Percentiles rank a stretch among this genome's conserved stretches.
Conservation (phyloP, 1,140 invertebrate species). For the Uloborus diversus region DNA sequence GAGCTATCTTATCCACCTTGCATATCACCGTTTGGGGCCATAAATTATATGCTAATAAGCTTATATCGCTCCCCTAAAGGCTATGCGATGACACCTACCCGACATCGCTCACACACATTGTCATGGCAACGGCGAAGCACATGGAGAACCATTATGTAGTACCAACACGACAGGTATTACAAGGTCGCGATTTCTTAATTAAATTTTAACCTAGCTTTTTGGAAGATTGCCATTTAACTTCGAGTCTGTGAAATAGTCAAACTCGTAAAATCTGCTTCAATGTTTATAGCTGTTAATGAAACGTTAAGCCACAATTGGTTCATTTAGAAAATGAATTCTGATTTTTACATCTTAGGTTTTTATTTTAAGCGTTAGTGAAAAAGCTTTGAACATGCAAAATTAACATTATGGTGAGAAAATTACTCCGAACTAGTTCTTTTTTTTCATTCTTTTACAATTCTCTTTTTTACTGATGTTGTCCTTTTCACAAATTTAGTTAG, state of each 20-base stretch:
- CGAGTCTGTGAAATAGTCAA: background rate
- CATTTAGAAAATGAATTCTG: too few relatives aligned
- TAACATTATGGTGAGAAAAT: too few relatives aligned
- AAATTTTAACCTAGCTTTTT: slow-evolving; percentile 30
- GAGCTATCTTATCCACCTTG: background rate
- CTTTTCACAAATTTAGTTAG: too few relatives aligned
- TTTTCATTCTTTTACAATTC: too few relatives aligned
- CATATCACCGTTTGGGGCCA: background rate
- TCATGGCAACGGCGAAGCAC: slow-evolving; percentile 13
- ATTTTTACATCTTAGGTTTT: too few relatives aligned
- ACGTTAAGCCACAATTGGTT: too few relatives aligned
- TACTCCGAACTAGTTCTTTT: too few relatives aligned
- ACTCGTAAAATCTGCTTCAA: too few relatives aligned
- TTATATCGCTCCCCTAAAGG: slow-evolving; percentile 7
- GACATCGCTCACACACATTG: slow-evolving; percentile 18
- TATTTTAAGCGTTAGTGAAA: too few relatives aligned
- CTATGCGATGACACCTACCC: slow-evolving; percentile 19
- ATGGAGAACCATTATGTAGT: slow-evolving; percentile 13
- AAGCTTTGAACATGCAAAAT: too few relatives aligned
- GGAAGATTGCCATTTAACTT: slow-evolving; percentile 32
- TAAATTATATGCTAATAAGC: slow-evolving; percentile 52
- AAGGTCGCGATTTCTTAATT: slow-evolving; percentile 42
- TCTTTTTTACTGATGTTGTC: too few relatives aligned
- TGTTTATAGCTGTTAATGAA: too few relatives aligned
- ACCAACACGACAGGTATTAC: slow-evolving; percentile 28